phyloP scores from a whole-genome alignment of 2,888 invertebrate species.

The Gymnoscelis rufifasciata region DNA sequence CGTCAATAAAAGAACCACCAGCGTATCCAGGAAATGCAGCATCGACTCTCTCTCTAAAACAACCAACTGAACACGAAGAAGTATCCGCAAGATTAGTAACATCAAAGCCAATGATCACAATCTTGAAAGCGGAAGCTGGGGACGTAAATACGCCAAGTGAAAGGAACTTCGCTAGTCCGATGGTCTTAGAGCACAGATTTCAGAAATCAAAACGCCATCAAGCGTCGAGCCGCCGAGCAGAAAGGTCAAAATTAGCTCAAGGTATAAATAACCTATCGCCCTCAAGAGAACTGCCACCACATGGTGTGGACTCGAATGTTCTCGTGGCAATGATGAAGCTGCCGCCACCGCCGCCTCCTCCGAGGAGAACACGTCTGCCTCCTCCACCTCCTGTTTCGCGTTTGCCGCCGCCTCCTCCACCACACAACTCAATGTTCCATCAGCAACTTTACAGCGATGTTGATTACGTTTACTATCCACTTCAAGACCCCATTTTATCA shows the following conservation, averaged over 20 bases:
- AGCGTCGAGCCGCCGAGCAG: conserved; percentile 79
- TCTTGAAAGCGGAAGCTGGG: conserved; percentile 87
- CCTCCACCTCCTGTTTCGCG: conserved; percentile 83
- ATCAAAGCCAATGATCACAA: conserved; percentile 86
- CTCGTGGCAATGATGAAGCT: conserved; percentile 81
- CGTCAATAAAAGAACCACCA: conserved; percentile 80
- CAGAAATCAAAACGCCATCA: conserved; percentile 73
- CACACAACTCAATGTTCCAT: conserved; percentile 92
- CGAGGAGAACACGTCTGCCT: conserved; percentile 81
- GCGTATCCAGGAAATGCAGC: conserved; percentile 79
- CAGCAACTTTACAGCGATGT: conserved; percentile 94
- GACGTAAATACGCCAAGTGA: conserved; percentile 82
- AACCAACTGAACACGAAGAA: conserved; percentile 77
- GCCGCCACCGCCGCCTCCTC: conserved; percentile 78
- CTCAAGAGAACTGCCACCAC: conserved; percentile 62
- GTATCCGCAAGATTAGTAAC: conserved; percentile 87
- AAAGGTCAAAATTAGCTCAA: conserved; percentile 80
- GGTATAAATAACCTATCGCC: conserved; percentile 69
- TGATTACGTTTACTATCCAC: conserved; percentile 93
- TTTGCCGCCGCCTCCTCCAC: conserved; percentile 85
- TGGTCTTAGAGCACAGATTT: conserved; percentile 71
- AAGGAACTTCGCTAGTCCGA: conserved; percentile 72
- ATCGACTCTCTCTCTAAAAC: conserved; percentile 40
- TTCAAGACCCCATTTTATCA: conserved; percentile 92
- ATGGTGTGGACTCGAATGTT: conserved; percentile 69